Conservation (phyloP, 2,888 invertebrate species). For the Ochropleura leucogaster region DNA sequence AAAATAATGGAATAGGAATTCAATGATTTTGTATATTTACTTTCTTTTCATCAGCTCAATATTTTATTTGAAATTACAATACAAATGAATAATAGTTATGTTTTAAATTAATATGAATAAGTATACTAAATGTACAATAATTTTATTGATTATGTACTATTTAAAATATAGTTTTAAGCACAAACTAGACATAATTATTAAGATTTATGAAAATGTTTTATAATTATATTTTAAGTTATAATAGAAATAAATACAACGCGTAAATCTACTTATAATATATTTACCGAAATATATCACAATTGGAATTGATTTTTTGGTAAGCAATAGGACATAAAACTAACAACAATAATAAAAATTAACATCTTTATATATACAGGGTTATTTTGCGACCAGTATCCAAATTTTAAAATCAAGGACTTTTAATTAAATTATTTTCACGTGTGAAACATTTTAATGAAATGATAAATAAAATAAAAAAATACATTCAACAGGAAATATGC, state of each 20-base stretch:
- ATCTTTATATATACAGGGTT: no score
- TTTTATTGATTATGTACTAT: not conserved
- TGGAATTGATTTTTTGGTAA: not conserved
- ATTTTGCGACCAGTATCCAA: no score
- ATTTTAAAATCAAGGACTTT: no score
- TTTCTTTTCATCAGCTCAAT: not conserved
- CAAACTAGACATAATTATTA: not conserved
- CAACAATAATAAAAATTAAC: not conserved
- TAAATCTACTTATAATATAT: slow-evolving; percentile 3
- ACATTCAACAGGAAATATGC: no score
- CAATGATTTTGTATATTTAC: slow-evolving; percentile 13
- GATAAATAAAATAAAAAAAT: no score
- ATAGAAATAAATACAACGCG: not conserved
- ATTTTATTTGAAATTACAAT: slow-evolving; percentile 17
- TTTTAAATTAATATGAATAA: not conserved
- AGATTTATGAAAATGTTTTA: not conserved
- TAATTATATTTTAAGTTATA: not conserved
- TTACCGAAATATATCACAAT: not conserved
- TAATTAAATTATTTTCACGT: no score
- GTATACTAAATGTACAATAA: not conserved
- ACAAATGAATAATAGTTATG: not conserved
- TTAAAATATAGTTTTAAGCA: not conserved
- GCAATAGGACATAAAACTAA: not conserved
- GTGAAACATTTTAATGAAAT: no score
- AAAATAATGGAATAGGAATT: not conserved